Percentiles rank a stretch among this genome's conserved stretches.
Evolutionary conservation across 2,888 invertebrate genomes (phyloP).

Genomic region (Argyresthia albistria): DNA sequence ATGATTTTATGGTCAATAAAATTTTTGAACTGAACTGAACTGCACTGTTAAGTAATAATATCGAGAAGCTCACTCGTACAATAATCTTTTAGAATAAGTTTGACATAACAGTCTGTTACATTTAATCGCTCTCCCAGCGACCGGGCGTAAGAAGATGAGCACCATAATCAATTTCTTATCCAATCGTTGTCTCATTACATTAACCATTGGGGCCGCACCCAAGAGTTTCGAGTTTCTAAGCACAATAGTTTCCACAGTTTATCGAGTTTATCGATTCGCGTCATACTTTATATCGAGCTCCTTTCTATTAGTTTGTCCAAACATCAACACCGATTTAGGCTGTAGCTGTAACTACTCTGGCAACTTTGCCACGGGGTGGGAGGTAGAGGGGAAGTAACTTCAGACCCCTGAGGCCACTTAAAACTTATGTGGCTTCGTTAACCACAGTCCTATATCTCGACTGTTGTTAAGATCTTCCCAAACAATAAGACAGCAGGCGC

Average conservation of each 20-base stretch:
- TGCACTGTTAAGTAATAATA: too few relatives aligned
- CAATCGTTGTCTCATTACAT: background rate
- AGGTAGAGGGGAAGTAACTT: slow-evolving; percentile 56
- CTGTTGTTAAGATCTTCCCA: slow-evolving; percentile 36
- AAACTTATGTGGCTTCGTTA: slow-evolving; percentile 67
- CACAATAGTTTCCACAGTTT: background rate
- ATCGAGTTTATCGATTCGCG: background rate
- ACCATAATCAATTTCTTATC: too few relatives aligned
- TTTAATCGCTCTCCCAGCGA: too few relatives aligned
- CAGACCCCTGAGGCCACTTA: slow-evolving; percentile 58
- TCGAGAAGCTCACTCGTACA: too few relatives aligned
- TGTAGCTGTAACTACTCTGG: slow-evolving; percentile 34
- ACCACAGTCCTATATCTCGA: slow-evolving; percentile 45
- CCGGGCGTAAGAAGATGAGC: too few relatives aligned
- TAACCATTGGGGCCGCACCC: background rate
- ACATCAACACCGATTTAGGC: slow-evolving; percentile 46
- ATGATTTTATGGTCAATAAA: too few relatives aligned
- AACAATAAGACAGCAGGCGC: slow-evolving; percentile 28
- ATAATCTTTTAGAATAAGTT: too few relatives aligned
- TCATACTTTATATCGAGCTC: background rate
- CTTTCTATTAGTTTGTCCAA: slow-evolving; percentile 27
- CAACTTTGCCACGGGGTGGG: slow-evolving; percentile 48
- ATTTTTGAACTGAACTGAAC: too few relatives aligned
- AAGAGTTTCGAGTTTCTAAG: background rate
- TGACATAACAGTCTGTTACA: too few relatives aligned